Conservation (phyloP, 2,113 vertebrate genomes). For the Coptodon bakossiorum region DNA sequence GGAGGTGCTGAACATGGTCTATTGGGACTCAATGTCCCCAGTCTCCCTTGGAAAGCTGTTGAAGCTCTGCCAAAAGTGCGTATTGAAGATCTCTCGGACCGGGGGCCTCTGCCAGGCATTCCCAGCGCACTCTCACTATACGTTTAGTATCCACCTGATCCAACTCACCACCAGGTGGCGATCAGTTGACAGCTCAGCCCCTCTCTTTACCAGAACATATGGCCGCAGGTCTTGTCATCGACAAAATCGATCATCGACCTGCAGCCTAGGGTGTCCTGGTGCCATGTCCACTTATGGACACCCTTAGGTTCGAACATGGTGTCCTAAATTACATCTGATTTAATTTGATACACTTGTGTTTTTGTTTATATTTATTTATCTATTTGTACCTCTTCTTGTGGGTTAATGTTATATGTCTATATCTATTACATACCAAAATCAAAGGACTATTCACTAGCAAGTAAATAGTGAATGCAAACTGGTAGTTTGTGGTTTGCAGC, state of each 20-base stretch:
- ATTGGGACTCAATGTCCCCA: background rate
- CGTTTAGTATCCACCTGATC: background rate
- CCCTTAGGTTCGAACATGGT: background rate
- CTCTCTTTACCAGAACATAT: background rate
- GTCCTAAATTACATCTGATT: background rate
- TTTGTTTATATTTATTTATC: background rate
- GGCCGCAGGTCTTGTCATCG: background rate
- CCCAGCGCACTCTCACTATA: background rate
- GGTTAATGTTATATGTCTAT: background rate
- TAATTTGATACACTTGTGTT: background rate
- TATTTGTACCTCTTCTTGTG: background rate
- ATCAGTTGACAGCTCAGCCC: background rate
- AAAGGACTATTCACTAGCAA: background rate
- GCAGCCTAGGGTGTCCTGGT: background rate
- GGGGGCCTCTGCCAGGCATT: background rate
- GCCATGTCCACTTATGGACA: background rate
- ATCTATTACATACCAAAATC: background rate
- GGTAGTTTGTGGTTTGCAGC: background rate
- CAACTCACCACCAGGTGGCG: background rate
- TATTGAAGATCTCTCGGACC: background rate
- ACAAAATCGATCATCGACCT: background rate
- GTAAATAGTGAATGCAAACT: background rate
- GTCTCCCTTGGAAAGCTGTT: background rate
- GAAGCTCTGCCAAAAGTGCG: background rate
- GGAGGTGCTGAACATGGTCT: background rate